A percentile compares a stretch with the other conserved stretches of the same genome.
Evolutionary conservation across 2,888 invertebrate species (phyloP).

Genomic region (Phengaris arion): DNA sequence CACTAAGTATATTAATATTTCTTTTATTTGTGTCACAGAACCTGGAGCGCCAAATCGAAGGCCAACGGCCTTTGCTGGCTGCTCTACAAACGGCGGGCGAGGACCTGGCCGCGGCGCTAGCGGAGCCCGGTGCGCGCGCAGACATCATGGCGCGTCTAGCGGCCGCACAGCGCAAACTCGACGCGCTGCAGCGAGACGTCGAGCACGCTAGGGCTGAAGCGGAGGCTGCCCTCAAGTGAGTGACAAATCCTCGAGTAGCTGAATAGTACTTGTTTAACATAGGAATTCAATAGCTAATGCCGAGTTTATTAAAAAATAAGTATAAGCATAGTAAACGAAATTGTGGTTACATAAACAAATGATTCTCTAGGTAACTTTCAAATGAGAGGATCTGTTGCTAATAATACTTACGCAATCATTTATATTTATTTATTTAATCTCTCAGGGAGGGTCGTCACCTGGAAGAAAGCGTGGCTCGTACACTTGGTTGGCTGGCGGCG

Average conservation of each 20-base stretch:
- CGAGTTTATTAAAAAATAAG: too few species aligned
- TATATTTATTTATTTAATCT: neutral
- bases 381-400: too few species aligned
- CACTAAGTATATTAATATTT: neutral
- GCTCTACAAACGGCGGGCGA: conserved; percentile 95
- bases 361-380: too few species aligned
- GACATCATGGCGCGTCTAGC: conserved; percentile 94
- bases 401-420: too few species aligned
- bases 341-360: too few species aligned
- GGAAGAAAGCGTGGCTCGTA: conserved; percentile 91
- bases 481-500: conserved; percentile 93
- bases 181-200: conserved; percentile 92
- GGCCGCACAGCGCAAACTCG: conserved; percentile 92
- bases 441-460: conserved; percentile 92
- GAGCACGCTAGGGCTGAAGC: conserved; percentile 94
- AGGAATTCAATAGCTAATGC: too few species aligned
- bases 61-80: conserved; percentile 91
- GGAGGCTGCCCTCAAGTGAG: conserved; percentile 85
- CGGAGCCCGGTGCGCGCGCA: conserved; percentile 93
- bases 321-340: neutral
- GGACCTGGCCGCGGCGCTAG: conserved; percentile 90
- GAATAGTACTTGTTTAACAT: neutral
- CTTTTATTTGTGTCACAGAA: conserved; percentile 61
- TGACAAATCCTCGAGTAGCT: conserved; percentile 34
- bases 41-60: conserved; percentile 92